phyloP scores from a whole-genome alignment of 2,113 vertebrate genomes.

The Leptosomus discolor region DNA sequence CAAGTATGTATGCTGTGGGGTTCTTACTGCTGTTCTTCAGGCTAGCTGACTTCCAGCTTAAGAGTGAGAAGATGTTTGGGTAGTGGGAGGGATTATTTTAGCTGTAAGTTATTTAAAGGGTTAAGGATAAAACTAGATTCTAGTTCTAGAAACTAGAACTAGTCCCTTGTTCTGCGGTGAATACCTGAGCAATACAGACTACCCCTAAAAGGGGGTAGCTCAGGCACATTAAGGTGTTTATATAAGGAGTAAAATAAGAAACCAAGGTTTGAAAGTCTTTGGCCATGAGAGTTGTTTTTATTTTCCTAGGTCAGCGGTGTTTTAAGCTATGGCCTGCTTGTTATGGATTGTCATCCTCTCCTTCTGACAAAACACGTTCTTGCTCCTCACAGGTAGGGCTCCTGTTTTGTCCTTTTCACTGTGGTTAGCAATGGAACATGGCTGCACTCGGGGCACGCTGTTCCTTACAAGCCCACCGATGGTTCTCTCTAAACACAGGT shows the following conservation, averaged over 20 bases:
- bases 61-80: background rate
- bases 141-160: too few species aligned
- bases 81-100: background rate
- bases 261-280: background rate
- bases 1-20: rapidly evolving
- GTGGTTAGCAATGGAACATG: too few species aligned
- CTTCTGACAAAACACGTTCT: background rate
- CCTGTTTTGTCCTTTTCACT: background rate
- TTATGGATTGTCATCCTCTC: background rate
- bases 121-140: background rate
- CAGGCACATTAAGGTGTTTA: background rate
- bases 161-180: background rate
- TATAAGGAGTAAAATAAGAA: background rate
- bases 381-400: background rate
- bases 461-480: background rate
- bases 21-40: background rate
- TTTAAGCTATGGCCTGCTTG: background rate
- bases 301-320: background rate
- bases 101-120: background rate
- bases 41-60: background rate
- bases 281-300: background rate
- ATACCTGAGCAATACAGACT: background rate
- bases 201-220: background rate
- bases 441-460: background rate
- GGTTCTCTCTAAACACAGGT: background rate